These are phyloP conservation scores for Damaliscus lunatus DNA, from an alignment of 2,113 vertebrate species.

Conservation along the genomic window DNA sequence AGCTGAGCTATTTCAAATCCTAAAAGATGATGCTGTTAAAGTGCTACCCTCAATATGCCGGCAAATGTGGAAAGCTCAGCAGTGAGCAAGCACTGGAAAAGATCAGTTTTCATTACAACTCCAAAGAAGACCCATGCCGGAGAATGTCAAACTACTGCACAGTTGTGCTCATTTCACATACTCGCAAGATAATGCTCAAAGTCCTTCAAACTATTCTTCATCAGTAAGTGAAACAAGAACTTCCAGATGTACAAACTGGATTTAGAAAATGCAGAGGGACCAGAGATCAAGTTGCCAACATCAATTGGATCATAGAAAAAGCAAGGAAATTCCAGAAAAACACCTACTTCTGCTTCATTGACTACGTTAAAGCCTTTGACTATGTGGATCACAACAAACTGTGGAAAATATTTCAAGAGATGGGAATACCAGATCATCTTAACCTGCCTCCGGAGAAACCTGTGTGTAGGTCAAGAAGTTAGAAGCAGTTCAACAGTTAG, in stretches of 20 bases:
- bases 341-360: background rate
- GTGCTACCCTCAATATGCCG: background rate
- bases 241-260: background rate
- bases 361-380: background rate
- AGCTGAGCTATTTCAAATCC: background rate
- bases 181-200: background rate
- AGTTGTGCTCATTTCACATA: background rate
- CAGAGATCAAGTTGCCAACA: background rate
- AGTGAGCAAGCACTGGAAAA: background rate
- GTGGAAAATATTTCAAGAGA: background rate
- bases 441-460: background rate
- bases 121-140: background rate
- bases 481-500: background rate
- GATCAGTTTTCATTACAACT: background rate
- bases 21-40: background rate
- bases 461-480: background rate
- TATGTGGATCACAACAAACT: background rate
- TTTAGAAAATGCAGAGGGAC: background rate
- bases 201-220: background rate
- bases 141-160: background rate
- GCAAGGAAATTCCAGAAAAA: background rate
- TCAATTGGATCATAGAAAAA: background rate
- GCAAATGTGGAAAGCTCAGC: background rate
- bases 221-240: background rate
- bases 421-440: background rate